Evolutionary conservation across 2,113 vertebrate species (phyloP).

Genomic region (Toxotes jaculatrix): DNA sequence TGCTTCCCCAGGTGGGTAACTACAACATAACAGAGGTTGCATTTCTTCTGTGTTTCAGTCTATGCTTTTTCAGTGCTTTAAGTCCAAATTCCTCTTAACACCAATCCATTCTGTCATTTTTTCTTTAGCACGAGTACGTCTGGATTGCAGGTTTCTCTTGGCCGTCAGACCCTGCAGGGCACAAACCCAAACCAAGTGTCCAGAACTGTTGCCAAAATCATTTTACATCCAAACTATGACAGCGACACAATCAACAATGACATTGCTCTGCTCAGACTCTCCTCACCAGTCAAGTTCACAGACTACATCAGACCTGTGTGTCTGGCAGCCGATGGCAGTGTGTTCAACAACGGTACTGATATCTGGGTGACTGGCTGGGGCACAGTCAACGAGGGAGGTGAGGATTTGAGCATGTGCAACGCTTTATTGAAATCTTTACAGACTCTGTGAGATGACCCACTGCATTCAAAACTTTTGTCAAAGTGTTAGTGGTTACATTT

Average conservation of each 20-base stretch:
- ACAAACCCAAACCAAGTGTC: slow-evolving; percentile 44
- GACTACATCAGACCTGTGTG: slow-evolving; percentile 85
- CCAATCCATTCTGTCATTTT: background rate
- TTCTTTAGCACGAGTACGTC: background rate
- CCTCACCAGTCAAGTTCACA: slow-evolving; percentile 73
- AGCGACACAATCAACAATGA: slow-evolving; percentile 76
- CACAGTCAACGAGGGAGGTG: slow-evolving; percentile 80
- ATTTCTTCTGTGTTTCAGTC: fast-evolving
- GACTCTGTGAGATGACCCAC: no score
- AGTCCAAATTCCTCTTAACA: background rate
- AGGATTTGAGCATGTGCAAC: background rate
- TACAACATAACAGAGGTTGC: fast-evolving
- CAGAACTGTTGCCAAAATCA: slow-evolving; percentile 34
- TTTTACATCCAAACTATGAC: slow-evolving; percentile 75
- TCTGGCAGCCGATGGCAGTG: slow-evolving; percentile 80
- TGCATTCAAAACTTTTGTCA: no score
- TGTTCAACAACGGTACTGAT: slow-evolving; percentile 79
- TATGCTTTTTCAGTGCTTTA: background rate
- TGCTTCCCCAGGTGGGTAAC: slow-evolving; percentile 66
- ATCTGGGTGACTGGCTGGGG: slow-evolving; percentile 91
- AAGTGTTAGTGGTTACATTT: no score
- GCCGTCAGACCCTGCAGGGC: slow-evolving; percentile 57
- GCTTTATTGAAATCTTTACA: no score
- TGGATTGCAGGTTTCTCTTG: background rate
- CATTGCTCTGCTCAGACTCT: slow-evolving; percentile 85